Percentiles rank a stretch among this genome's conserved stretches.
phyloP scores from a whole-genome alignment of 92 coral and sea anemone species.

The Epizoanthus ramosus region DNA sequence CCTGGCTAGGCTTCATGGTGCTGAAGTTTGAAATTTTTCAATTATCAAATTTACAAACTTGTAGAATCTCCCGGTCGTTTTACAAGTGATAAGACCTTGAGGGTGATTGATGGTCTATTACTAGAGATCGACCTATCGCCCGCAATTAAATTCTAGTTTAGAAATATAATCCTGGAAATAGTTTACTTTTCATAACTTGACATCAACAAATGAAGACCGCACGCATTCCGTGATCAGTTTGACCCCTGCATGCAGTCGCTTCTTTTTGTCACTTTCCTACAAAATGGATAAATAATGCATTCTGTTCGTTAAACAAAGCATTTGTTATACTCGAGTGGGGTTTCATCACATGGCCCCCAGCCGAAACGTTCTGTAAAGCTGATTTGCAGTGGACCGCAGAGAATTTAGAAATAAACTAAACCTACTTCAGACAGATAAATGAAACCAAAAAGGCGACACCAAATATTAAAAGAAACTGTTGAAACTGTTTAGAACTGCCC shows the following conservation, averaged over 20 bases:
- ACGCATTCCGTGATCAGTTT: constrained; percentile 29
- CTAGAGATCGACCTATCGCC: constrained; percentile 19
- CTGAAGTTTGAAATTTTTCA: constrained; percentile 6
- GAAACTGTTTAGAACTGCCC: background rate
- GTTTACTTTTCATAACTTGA: background rate
- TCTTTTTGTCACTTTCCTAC: background rate
- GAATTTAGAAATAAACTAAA: constrained; percentile 10
- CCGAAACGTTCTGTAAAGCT: constrained; percentile 20
- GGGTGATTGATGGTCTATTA: constrained; percentile 11
- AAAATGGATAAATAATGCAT: constrained; percentile 1
- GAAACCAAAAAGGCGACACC: background rate
- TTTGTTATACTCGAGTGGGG: constrained; percentile 20
- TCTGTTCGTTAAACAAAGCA: constrained; percentile 33
- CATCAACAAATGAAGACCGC: constrained; percentile 34
- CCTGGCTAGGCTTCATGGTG: background rate
- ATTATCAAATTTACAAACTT: background rate
- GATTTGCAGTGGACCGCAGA: constrained; percentile 41
- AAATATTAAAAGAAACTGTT: background rate
- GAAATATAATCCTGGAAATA: constrained; percentile 25
- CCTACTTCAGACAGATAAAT: background rate
- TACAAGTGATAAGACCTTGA: background rate
- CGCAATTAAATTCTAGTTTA: constrained; percentile 10
- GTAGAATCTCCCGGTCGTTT: constrained; percentile 11
- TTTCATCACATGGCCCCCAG: constrained; percentile 32
- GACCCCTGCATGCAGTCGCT: constrained; percentile 14